Evolutionary conservation across 2,888 invertebrate species (phyloP), one percentile per base, ranked within the genome.

Genomic region (Caenorhabditis wallacei): DNA sequence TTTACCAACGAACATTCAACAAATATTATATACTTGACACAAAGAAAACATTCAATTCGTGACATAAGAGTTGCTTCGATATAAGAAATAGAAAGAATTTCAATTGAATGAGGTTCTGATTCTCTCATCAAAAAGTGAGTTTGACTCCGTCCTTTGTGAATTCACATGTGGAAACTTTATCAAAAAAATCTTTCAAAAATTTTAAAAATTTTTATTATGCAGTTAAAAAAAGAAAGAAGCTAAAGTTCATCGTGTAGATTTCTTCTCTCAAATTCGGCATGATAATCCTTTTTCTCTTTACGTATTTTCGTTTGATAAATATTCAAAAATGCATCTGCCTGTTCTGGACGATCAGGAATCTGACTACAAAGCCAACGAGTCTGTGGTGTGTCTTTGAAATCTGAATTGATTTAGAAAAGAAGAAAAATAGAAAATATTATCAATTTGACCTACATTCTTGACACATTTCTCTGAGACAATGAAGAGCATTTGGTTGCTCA

Each of bases 381-480:
- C 46, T 82, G 80, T 13, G 87, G 82, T 22, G 84, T 84, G 7
- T 76, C 66, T 43, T 76, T 70, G 66, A 82, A 72, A 18, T 84
- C 86, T 86, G 82, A 57, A 22, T 30, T 24, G 2, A 30, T 8
- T 30, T 30, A 30, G 3, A 30, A 30, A 30, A 2, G 8, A n/a
- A 30, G 18, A 10, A 13, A 16, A 13, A 8, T 37, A 57, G n/a
- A n/a, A 56, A 22, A 26, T 26, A 11, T 16, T 2, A 26, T 24
- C 18, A 5, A 18, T 8, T 16, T 22, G 16, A 61, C 82, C 78
- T 13, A 87, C 88, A 71, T 48, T 85, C 88, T 54, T 85, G 82
- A 26, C 88, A 88, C 56, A 80, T n/a, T 48, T 88, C 88, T 40
- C 80, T n/a, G 16, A 88, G 74, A 56, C 88, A 88, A 53, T 88